phyloP scores from a whole-genome alignment of 1,140 invertebrate genomes.

The Hermatobates lingyangjiaoensis region DNA sequence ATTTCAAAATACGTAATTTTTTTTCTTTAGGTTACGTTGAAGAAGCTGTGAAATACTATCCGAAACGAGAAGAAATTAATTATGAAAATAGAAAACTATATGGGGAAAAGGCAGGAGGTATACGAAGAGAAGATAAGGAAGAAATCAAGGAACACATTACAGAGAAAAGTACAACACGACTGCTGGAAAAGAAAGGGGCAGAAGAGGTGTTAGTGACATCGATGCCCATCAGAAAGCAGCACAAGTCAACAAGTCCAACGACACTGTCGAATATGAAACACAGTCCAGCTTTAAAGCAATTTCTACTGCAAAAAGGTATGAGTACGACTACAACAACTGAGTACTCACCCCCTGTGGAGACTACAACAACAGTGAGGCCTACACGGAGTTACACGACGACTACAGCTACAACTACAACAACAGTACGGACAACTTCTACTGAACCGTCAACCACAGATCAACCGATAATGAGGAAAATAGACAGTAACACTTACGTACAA shows the following conservation, averaged over 20 bases:
- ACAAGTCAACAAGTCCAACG: no score
- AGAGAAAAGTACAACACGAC: not conserved
- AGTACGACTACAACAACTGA: not conserved
- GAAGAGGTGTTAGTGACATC: not conserved
- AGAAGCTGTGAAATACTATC: not conserved
- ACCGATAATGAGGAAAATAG: not conserved
- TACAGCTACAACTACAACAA: not conserved
- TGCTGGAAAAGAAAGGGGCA: not conserved
- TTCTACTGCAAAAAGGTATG: constrained; percentile 1
- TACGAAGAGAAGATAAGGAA: not conserved
- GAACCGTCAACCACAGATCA: not conserved
- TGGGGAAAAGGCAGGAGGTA: no score
- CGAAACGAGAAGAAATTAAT: not conserved
- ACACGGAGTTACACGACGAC: not conserved
- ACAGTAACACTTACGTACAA: not conserved
- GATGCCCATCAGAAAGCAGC: not conserved
- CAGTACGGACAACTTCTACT: not conserved
- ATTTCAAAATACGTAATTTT: not conserved
- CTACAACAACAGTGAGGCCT: not conserved
- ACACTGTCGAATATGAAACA: constrained; percentile 10
- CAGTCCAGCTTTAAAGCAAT: constrained; percentile 13
- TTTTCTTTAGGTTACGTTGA: not conserved
- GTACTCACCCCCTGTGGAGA: not conserved
- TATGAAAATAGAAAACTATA: not conserved
- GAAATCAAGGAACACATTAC: not conserved